These are phyloP conservation scores for Cottoperca gobio DNA, from an alignment of 2,797 vertebrate genomes.

Conservation along the genomic window DNA sequence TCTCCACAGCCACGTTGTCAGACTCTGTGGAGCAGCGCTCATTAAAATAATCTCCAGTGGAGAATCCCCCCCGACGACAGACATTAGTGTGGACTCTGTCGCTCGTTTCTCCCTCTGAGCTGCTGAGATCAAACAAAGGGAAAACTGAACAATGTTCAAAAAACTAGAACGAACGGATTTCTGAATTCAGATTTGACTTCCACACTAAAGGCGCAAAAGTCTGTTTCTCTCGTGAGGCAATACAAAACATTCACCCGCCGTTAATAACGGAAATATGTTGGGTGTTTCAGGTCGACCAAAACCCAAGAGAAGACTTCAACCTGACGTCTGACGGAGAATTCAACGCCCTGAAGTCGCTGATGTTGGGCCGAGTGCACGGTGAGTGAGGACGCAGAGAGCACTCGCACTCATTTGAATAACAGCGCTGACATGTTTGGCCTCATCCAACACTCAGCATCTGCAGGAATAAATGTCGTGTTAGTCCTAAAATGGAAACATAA, in stretches of 20 bases:
- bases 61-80: slow-evolving; percentile 33
- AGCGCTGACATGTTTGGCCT: slow-evolving; percentile 3
- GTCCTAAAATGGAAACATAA: not conserved
- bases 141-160: not conserved
- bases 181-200: slow-evolving; percentile 4
- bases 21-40: slow-evolving; percentile 28
- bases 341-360: slow-evolving; percentile 89
- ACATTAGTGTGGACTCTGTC: slow-evolving; percentile 24
- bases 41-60: slow-evolving; percentile 52
- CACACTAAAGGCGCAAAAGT: not conserved
- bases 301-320: slow-evolving; percentile 86
- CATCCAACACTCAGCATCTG: slow-evolving; percentile 7
- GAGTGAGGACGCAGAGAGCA: slow-evolving; percentile 67
- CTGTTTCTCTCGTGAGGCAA: too few species aligned
- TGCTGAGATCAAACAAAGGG: slow-evolving; percentile 13
- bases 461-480: not conserved
- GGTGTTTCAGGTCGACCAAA: slow-evolving; percentile 87
- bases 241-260: too few species aligned
- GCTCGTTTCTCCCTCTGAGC: slow-evolving; percentile 23
- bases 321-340: slow-evolving; percentile 90
- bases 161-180: not conserved
- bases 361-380: slow-evolving; percentile 91
- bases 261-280: not conserved
- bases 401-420: slow-evolving; percentile 14
- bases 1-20: slow-evolving; percentile 7